Evolutionary conservation across 1,140 invertebrate species (phyloP), one percentile per base, ranked within the genome.

Genomic region (Musca vetustissima): DNA sequence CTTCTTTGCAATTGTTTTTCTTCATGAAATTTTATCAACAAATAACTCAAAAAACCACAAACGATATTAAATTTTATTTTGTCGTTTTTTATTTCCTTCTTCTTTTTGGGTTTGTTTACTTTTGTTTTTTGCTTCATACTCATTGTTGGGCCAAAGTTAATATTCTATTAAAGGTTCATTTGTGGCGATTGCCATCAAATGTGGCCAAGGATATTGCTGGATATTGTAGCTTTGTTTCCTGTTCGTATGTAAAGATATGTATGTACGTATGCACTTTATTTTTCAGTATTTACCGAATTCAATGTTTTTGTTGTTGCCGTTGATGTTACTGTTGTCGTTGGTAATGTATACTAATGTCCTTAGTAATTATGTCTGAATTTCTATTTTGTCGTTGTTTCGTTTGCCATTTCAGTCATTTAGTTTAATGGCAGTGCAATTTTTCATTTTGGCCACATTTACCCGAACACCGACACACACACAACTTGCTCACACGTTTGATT

Each of bases 131-230:
- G 6, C 36, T 43, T 72, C 71, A 55, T 52, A 67, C 71, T 68
- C 74, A 73, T 74, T 70, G 70, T 71, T 76, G 75, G 75, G 73
- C 71, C 71, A 71, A 72, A 75, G 78, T 78, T 80, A 80, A 80
- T 80, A 78, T 77, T 80, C 78, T 78, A 80, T 80, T 80, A 80
- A 76, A 73, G 77, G 72, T 75, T 80, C 75, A 80, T 80, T 80
- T 80, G 78, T 70, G 74, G 57, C 75, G 76, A 80, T 78, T 77
- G 73, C 74, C 73, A 80, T 76, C 72, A 75, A 80, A 75, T 61
- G 57, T 36, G 36, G 36, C 36, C 15, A 61, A 61, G 57, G 28
- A 61, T 61, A 36, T 61, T 21, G 28, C 36, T 36, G n/a, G n/a
- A 11, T 43, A 43, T 43, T 36, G 28, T 36, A 43, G 57, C n/a